Base-by-base conservation (phyloP, 2,113 vertebrate species). In the Dissostichus mawsoni region DNA sequence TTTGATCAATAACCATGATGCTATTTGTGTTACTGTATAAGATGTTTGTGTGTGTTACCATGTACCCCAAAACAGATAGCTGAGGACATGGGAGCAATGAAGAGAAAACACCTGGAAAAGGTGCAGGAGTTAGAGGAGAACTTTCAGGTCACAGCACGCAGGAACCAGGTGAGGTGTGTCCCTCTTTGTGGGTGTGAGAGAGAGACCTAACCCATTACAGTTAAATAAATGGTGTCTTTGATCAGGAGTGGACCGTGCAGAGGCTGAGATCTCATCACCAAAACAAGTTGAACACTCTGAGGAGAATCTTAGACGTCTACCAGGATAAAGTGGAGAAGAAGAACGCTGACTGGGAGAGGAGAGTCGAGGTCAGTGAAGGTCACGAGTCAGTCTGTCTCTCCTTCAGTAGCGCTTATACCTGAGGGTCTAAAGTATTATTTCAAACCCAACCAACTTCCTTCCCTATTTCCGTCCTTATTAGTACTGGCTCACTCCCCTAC, bases 81-180 rank as follows among this genome's bases (percentile, higher is more conserved):
- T 17, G 89, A 95, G 66, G 94, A 96, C 69, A 95, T 96, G 93
- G 79, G 95, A 6, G 82, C 93, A 48, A 96, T 96, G 94, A 95
- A 95, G 87, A 89, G 33, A 11, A 94, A 90, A 80, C 90, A 97
- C 59, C 45, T 93, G 58, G 91, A 95, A 62, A 90, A 92, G 82
- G 89, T 95, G 44, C 93, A 94, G 77, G 87, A 96, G 72, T 81
- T 96, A 29, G 91, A 96, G 1, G 80, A 92, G 8, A 92, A 85
- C 70, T 93, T 92, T 25, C 85, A 89, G 53, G 62, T 84, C 17
- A 89, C 80, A 62, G 87, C 82, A 47, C 90, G 88, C 83, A 91
- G 95, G 78, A 94, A 91, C 2, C 94, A 96, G 94, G 95, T 92
- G 47, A 71, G 66, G 11, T 13, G 29, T 44, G 17, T 61, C 12